A percentile compares a stretch with the other conserved stretches of the same genome.
These are phyloP conservation scores for Drosophila histrio DNA, from an alignment of 2,888 invertebrate species.

Conservation along the genomic window DNA sequence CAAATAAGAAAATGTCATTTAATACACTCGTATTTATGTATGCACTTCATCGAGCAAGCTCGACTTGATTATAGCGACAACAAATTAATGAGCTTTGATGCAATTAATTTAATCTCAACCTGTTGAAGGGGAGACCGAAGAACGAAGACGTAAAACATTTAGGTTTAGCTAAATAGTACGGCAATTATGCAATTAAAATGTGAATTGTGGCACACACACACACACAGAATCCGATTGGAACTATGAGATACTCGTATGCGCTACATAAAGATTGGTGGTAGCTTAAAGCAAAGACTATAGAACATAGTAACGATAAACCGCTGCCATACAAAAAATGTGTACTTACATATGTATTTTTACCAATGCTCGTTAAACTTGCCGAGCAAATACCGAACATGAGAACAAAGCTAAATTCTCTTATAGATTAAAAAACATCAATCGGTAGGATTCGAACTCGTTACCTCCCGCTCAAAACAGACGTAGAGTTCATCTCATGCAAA, in stretches of 20 bases:
- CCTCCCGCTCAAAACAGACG: too few relatives aligned
- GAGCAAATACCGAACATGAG: too few relatives aligned
- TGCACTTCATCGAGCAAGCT: not conserved
- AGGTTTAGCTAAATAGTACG: slow-evolving; percentile 32
- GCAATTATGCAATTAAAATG: slow-evolving; percentile 65
- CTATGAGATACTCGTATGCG: not conserved
- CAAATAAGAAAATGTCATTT: too few relatives aligned
- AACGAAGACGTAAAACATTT: not conserved
- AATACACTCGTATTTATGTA: not conserved
- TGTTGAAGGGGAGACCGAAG: not conserved
- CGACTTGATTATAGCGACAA: not conserved
- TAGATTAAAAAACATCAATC: too few relatives aligned
- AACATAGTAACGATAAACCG: too few relatives aligned
- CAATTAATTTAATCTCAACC: slow-evolving; percentile 46
- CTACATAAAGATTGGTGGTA: not conserved
- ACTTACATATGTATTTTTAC: too few relatives aligned
- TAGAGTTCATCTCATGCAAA: too few relatives aligned
- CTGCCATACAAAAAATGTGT: too few relatives aligned
- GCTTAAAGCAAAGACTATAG: too few relatives aligned
- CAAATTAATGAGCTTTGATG: slow-evolving; percentile 17
- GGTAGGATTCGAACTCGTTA: too few relatives aligned
- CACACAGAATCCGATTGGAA: not conserved
- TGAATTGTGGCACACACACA: slow-evolving; percentile 8
- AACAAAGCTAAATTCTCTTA: too few relatives aligned
- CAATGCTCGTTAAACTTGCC: too few relatives aligned